These are phyloP conservation scores for Oreohelix idahoensis DNA, from an alignment of 1,140 invertebrate genomes.

Conservation along the genomic window DNA sequence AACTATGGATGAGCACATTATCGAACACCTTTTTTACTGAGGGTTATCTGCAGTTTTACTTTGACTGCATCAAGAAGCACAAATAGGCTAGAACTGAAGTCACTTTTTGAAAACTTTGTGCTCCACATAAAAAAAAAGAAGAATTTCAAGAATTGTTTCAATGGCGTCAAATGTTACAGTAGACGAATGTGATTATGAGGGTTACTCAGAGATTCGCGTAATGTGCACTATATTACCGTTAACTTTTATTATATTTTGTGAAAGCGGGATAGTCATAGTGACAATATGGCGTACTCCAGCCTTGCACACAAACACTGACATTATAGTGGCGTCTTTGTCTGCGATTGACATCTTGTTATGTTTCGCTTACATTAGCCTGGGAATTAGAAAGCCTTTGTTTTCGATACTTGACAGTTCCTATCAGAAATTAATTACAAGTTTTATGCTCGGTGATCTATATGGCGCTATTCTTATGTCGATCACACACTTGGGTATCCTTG, in stretches of 20 bases:
- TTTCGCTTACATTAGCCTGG: background rate
- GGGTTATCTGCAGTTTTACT: no score
- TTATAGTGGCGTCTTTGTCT: slow-evolving; percentile 1
- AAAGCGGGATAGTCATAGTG: background rate
- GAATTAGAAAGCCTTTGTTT: background rate
- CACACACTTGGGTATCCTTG: background rate
- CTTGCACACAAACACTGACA: background rate
- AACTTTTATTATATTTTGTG: background rate
- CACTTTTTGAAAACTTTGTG: no score
- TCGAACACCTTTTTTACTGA: no score
- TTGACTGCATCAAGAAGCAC: no score
- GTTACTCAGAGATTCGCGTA: background rate
- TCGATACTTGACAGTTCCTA: background rate
- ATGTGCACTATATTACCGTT: background rate
- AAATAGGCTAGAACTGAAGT: no score
- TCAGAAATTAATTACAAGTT: background rate
- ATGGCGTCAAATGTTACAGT: background rate
- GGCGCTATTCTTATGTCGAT: background rate
- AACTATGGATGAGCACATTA: no score
- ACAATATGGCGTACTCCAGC: background rate
- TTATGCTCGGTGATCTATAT: background rate
- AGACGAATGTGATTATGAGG: background rate
- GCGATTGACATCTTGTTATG: background rate
- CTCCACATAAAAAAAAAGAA: no score
- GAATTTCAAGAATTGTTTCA: no score